Evolutionary conservation across 2,888 invertebrate genomes (phyloP), one percentile per base, ranked within the genome.

Genomic region (Plutella xylostella): DNA sequence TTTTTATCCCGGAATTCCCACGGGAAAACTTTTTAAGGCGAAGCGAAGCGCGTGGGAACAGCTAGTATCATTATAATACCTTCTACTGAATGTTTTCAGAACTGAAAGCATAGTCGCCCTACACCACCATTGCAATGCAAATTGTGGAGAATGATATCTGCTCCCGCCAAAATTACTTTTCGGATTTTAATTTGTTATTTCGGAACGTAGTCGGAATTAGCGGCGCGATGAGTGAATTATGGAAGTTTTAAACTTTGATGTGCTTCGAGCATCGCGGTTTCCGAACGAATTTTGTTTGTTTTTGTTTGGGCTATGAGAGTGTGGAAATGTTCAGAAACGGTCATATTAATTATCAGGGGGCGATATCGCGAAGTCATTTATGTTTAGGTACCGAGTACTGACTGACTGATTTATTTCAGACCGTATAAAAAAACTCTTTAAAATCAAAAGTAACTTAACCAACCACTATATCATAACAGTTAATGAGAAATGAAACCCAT

Each of bases 161-260:
- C 64, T 61, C 64, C 56, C 56, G 54, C 54, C 56, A 61, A 64
- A 67, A 69, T 71, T 63, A 72, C 62, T 68, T 61, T 51, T 50
- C 55, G 57, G 60, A 66, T 69, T 68, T 69, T 69, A 71, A 72
- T 72, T 72, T 68, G 66, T 69, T 73, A 69, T 75, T 69, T 63
- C 63, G 58, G 61, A 61, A 56, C 55, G 57, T 57, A 57, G 55
- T 63, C 15, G 6, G 18, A 68, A 70, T 70, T 66, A 65, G 51
- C 49, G 50, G 48, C 45, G 30, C 18, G 20, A 39, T 39, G 39
- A 17, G 39, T 39, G 39, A 22, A 39, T 39, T 39, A 39, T 14
- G 39, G 22, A 25, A n/a, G 15, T n/a, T 15, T 14, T 21, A 39
- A 39, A 18, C 18, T 37, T 34, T 18, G 20, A 37, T 37, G 19